Evolutionary conservation across 2,113 vertebrate genomes (phyloP).

Genomic region (Alaudala cheleensis): DNA sequence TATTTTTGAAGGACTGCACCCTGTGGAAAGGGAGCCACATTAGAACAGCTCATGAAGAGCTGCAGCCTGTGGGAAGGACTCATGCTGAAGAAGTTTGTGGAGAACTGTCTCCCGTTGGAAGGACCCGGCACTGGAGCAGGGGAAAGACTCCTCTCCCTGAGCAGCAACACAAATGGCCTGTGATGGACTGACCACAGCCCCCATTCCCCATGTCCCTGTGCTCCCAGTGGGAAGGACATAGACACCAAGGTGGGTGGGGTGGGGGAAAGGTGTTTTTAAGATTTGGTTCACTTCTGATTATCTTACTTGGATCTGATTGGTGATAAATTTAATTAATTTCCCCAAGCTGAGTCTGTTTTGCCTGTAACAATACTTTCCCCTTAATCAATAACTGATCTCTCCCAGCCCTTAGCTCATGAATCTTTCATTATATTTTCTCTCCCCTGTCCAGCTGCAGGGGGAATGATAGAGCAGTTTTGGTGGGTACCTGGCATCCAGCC

Average conservation of each 20-base stretch:
- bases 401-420: not conserved
- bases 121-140: not conserved
- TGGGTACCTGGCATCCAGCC: not conserved
- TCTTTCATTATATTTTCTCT: not conserved
- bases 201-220: not conserved
- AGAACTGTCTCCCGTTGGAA: not conserved
- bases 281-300: not conserved
- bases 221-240: not conserved
- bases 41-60: not conserved
- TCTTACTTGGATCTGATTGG: not conserved
- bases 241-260: not conserved
- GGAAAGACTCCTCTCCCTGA: not conserved
- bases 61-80: not conserved
- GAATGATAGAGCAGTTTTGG: not conserved
- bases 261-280: not conserved
- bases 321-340: not conserved
- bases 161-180: rapidly evolving
- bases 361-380: not conserved
- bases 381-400: not conserved
- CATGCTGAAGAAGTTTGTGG: rapidly evolving
- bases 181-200: not conserved
- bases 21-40: not conserved
- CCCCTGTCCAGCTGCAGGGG: not conserved
- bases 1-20: not conserved
- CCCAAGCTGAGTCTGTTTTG: not conserved